Base-by-base conservation (phyloP, 2,888 invertebrate species). In the Germaria angustata region DNA sequence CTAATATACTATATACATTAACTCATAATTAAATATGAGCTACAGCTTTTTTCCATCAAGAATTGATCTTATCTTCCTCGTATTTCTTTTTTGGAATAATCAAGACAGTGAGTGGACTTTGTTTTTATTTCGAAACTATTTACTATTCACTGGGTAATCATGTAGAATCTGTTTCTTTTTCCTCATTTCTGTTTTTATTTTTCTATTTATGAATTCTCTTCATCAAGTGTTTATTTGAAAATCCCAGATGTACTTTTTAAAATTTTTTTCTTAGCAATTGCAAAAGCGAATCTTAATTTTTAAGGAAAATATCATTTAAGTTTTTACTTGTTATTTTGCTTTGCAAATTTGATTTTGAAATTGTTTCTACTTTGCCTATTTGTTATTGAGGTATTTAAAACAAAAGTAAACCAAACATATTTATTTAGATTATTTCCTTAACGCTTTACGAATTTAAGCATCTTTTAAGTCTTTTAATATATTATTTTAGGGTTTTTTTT, bases 201-300 rank as follows among this genome's bases (percentile, higher is more conserved):
- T 41, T 32, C 22, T 65, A 11, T 46, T 63, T 17, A 63, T 39
- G 1, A 55, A 76, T 61, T 55, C 15, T 61, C 59, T 77, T 36
- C 9, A 61, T 72, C 66, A 39, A 73, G 7, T 79, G 59, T 65
- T 65, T 79, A 71, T 82, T 79, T 71, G 11, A 41, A 61, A 61
- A 71, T 49, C 82, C 82, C 82, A 82, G 82, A 75, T 79, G 79
- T 68, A 8, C 20, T 63, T 59, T 49, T 63, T 69, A 6, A 51
- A 15, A 34, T 68, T 44, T 32, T 41, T 44, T 20, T 39, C 59
- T 4, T 8, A 41, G 22, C 46, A 65, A 61, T 71, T 69, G 68
- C 55, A 81, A 81, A 68, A 69, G 72, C 24, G 65, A 61, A 46
- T 69, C 53, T 36, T 36, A 63, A 61, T 57, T 49, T 61, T 71